These are phyloP conservation scores for Diploscapter pachys DNA, from an alignment of 1,140 invertebrate genomes.

Conservation along the genomic window DNA sequence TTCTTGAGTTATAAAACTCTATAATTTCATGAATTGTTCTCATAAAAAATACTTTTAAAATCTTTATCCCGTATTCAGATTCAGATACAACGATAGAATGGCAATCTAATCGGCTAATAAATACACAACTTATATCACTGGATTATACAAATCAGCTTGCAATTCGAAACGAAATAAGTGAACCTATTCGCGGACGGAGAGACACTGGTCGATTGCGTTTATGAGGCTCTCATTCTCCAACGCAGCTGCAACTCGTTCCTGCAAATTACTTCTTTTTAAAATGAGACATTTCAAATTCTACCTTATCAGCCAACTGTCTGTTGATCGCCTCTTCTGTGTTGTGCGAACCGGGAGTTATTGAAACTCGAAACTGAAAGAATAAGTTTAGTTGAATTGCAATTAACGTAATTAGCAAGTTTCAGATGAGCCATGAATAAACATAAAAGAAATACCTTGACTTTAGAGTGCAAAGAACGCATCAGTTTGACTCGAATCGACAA, in stretches of 20 bases:
- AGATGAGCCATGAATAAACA: slow-evolving; percentile 24
- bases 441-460: slow-evolving; percentile 62
- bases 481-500: slow-evolving; percentile 73
- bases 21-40: too few species aligned
- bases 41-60: too few species aligned
- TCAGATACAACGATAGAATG: too few species aligned
- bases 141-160: too few species aligned
- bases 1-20: too few species aligned
- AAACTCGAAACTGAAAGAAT: slow-evolving; percentile 77
- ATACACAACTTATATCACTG: too few species aligned
- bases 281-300: not conserved
- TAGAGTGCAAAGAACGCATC: slow-evolving; percentile 75
- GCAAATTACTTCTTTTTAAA: not conserved
- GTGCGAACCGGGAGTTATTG: slow-evolving; percentile 87
- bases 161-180: too few species aligned
- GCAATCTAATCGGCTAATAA: too few species aligned
- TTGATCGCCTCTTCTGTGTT: slow-evolving; percentile 84
- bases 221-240: slow-evolving; percentile 86
- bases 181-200: not conserved
- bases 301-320: slow-evolving; percentile 92
- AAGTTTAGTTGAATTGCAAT: not conserved
- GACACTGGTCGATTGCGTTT: slow-evolving; percentile 89
- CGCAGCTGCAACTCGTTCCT: slow-evolving; percentile 89
- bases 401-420: too few species aligned
- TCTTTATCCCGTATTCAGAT: too few species aligned